phyloP scores from a whole-genome alignment of 53 echinoderm and acorn worm species.

The Antedon mediterranea region DNA sequence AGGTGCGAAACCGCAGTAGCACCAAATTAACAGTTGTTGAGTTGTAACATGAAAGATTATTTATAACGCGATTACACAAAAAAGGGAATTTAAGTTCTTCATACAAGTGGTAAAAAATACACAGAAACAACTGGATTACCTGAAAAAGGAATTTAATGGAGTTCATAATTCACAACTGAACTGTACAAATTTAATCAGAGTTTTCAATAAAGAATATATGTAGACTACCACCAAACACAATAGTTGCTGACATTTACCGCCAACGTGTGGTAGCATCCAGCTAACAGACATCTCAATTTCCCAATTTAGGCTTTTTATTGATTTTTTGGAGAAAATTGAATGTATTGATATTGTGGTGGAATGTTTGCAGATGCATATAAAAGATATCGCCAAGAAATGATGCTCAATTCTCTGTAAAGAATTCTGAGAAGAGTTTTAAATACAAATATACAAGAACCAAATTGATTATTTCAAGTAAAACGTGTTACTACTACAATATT shows the following conservation, averaged over 20 bases:
- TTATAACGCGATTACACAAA: too few relatives aligned
- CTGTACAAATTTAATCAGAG: neutral
- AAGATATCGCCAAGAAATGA: neutral
- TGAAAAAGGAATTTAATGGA: slow-evolving; percentile 1
- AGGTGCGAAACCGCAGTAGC: too few relatives aligned
- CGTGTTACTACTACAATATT: neutral
- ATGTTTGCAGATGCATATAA: neutral
- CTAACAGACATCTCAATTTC: neutral
- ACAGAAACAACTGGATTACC: neutral
- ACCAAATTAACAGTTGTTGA: too few relatives aligned
- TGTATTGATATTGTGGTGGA: neutral
- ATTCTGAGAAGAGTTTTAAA: too few relatives aligned
- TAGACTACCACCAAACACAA: neutral
- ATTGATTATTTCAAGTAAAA: neutral
- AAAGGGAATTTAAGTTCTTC: too few relatives aligned
- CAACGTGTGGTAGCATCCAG: neutral
- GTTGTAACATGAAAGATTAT: too few relatives aligned
- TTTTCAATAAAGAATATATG: neutral
- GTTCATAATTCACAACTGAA: neutral
- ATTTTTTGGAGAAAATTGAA: neutral
- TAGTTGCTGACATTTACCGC: neutral
- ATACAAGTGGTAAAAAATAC: too few relatives aligned
- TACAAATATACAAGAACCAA: neutral
- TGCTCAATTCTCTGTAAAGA: neutral
- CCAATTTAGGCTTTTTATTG: neutral